phyloP scores from a whole-genome alignment of 2,113 vertebrate genomes.

The Semicossyphus pulcher region DNA sequence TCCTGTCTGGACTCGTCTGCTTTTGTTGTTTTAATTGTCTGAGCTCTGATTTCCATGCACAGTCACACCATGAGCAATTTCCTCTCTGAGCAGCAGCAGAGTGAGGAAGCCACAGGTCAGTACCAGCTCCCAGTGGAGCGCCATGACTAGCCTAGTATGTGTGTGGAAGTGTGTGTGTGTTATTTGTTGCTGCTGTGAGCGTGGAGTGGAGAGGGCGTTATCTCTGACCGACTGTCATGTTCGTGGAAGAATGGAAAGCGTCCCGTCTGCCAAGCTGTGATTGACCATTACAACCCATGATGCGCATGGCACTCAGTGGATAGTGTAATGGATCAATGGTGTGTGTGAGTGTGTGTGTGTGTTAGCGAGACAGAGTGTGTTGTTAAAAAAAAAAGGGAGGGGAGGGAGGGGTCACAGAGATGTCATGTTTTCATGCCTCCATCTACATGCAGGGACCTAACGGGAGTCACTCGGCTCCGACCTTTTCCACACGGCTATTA shows the following conservation, averaged over 20 bases:
- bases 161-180: slow-evolving; percentile 33
- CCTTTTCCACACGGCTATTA: slow-evolving; percentile 85
- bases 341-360: slow-evolving; percentile 79
- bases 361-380: slow-evolving; percentile 87
- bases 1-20: slow-evolving; percentile 24
- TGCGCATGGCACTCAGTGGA: slow-evolving; percentile 76
- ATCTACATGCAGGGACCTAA: slow-evolving; percentile 83
- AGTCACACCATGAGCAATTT: slow-evolving; percentile 51
- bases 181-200: slow-evolving; percentile 47
- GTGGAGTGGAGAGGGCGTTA: slow-evolving; percentile 49
- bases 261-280: slow-evolving; percentile 90
- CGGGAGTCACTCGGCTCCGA: slow-evolving; percentile 83
- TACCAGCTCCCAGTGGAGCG: slow-evolving; percentile 62
- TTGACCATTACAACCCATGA: slow-evolving; percentile 99
- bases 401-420: slow-evolving; percentile 92
- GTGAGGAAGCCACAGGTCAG: slow-evolving; percentile 69
- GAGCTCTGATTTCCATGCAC: slow-evolving; percentile 48
- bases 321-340: slow-evolving; percentile 65
- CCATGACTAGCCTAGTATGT: slow-evolving; percentile 30
- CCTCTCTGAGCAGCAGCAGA: slow-evolving; percentile 55
- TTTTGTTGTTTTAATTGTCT: slow-evolving; percentile 50
- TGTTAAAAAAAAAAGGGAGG: slow-evolving; percentile 70
- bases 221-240: slow-evolving; percentile 86
- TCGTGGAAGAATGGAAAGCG: slow-evolving; percentile 92
- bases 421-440: slow-evolving; percentile 96